Conservation (phyloP, 2,888 invertebrate genomes). For the Phyllotreta cruciferae region DNA sequence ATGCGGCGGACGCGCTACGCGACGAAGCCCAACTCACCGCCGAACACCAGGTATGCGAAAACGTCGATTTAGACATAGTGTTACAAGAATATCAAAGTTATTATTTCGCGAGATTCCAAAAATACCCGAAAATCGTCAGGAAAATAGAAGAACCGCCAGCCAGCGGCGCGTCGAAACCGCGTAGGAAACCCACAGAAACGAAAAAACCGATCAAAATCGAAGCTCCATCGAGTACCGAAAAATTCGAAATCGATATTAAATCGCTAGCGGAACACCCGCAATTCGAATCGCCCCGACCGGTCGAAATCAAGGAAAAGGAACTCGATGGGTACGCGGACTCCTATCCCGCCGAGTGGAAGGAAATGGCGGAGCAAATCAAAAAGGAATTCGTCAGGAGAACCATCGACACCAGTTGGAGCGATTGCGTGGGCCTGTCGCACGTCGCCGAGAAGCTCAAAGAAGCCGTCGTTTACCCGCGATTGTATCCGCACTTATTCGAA, state of each 20-base stretch:
- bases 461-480: constrained; percentile 81
- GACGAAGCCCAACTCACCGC: constrained; percentile 76
- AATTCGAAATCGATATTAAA: constrained; percentile 39
- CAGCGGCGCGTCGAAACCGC: constrained; percentile 38
- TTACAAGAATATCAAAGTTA: constrained; percentile 89
- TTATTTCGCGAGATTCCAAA: constrained; percentile 84
- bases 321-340: constrained; percentile 49
- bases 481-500: constrained; percentile 75
- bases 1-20: constrained; percentile 70
- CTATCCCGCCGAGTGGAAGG: constrained; percentile 67
- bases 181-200: constrained; percentile 36
- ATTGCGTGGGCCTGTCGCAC: constrained; percentile 79
- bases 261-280: constrained; percentile 33
- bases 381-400: constrained; percentile 70
- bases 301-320: constrained; percentile 23
- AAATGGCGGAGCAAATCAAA: constrained; percentile 70
- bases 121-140: constrained; percentile 82
- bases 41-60: constrained; percentile 84
- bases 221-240: background rate
- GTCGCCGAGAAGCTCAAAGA: constrained; percentile 84
- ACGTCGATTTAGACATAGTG: constrained; percentile 87
- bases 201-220: constrained; percentile 28
- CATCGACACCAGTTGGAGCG: constrained; percentile 68
- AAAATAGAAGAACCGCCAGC: constrained; percentile 50
- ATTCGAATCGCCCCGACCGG: background rate